Conservation (phyloP, 2,888 invertebrate genomes). For the Sphaeridia pumilis region DNA sequence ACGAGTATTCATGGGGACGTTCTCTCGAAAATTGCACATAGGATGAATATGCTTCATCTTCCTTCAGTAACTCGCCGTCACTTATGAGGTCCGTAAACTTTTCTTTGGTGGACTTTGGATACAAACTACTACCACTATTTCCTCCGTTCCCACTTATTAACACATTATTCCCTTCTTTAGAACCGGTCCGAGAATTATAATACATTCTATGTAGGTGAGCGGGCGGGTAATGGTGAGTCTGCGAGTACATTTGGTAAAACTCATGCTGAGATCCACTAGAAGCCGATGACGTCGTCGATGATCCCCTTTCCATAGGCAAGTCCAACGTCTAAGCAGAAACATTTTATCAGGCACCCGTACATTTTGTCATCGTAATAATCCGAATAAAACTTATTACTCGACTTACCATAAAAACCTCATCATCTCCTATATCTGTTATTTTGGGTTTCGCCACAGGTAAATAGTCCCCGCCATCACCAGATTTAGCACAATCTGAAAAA, state of each 20-base stretch:
- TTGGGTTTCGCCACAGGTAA: slow-evolving; percentile 52
- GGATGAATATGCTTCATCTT: slow-evolving; percentile 42
- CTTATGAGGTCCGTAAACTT: slow-evolving; percentile 32
- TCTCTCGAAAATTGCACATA: slow-evolving; percentile 61
- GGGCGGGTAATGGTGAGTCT: slow-evolving; percentile 26
- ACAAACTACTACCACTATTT: too few relatives aligned
- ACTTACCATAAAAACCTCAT: slow-evolving; percentile 90
- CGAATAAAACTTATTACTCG: too few relatives aligned
- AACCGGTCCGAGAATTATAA: slow-evolving; percentile 43
- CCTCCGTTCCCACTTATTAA: slow-evolving; percentile 19
- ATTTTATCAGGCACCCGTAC: not conserved
- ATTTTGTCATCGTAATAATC: too few relatives aligned
- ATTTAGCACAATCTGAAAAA: not conserved
- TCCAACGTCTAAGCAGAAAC: slow-evolving; percentile 60
- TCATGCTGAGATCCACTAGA: slow-evolving; percentile 42
- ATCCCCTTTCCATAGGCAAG: slow-evolving; percentile 67
- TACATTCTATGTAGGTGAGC: slow-evolving; percentile 48
- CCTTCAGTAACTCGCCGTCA: slow-evolving; percentile 32
- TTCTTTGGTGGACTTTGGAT: slow-evolving; percentile 35
- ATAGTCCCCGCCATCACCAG: slow-evolving; percentile 47
- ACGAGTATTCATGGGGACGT: slow-evolving; percentile 68
- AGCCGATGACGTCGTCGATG: slow-evolving; percentile 59
- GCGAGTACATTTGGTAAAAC: slow-evolving; percentile 14
- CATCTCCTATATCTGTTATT: slow-evolving; percentile 69
- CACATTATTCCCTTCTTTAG: slow-evolving; percentile 19